Evolutionary conservation across 2,113 vertebrate species (phyloP).

Genomic region (Irena cyanogastra): DNA sequence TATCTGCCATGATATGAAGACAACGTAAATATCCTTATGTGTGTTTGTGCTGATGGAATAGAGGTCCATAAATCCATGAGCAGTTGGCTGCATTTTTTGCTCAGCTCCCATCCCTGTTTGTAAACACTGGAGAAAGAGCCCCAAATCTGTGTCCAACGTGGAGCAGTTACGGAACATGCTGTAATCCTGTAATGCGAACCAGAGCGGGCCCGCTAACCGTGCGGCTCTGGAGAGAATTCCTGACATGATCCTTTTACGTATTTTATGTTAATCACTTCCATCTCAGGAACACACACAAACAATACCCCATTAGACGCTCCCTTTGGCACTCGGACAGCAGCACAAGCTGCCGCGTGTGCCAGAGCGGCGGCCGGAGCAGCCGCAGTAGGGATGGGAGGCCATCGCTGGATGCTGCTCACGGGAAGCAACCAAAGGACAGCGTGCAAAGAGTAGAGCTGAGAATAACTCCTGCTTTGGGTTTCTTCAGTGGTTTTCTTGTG

Average conservation of each 20-base stretch:
- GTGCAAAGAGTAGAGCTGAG: accelerated
- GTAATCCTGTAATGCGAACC: constrained; percentile 75
- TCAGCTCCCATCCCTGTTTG: constrained; percentile 63
- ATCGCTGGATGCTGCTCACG: neutral
- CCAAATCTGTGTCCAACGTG: constrained; percentile 62
- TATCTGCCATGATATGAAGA: neutral
- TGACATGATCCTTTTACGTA: constrained; percentile 74
- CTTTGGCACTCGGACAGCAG: constrained; percentile 51
- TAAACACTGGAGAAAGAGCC: constrained; percentile 68
- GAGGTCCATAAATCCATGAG: constrained; percentile 24
- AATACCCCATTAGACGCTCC: constrained; percentile 59
- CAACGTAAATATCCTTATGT: neutral
- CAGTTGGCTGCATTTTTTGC: constrained; percentile 36
- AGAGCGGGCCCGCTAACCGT: constrained; percentile 63
- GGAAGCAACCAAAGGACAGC: neutral
- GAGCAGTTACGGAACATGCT: constrained; percentile 68
- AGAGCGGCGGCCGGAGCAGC: neutral
- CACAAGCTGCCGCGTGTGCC: neutral
- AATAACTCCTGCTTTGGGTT: neutral
- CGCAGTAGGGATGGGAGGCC: neutral
- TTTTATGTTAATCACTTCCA: constrained; percentile 78
- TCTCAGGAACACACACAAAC: constrained; percentile 74
- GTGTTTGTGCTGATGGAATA: neutral
- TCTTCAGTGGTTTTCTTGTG: neutral
- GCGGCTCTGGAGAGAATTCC: constrained; percentile 69